Base-by-base conservation (phyloP, 2,888 invertebrate species). In the Fabriciana adippe region DNA sequence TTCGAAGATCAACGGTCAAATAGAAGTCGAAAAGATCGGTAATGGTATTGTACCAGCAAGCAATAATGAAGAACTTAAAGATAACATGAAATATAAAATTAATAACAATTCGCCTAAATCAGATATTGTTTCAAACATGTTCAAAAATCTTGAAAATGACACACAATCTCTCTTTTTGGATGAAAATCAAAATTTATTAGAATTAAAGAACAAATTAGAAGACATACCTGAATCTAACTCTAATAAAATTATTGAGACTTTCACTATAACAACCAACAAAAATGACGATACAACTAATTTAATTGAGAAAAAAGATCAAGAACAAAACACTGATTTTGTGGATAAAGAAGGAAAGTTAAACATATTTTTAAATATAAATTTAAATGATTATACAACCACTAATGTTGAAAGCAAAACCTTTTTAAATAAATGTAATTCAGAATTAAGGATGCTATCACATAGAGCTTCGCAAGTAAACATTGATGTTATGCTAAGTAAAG, bases 321-420 rank as follows among this genome's bases (percentile, higher is more conserved):
- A 60, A 68, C 21, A 70, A 75, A 68, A 45, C 63, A 55, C 78
- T 61, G 73, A 81, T 48, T 48, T 78, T 5, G 69, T 80, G 55
- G 81, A 79, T 59, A 82, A 79, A 72, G 82, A 80, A 8, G 81
- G 83, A 31, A 69, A 77, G 15, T 68, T 88, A 2, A 82, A 85
- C 71, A 78, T 90, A 14, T 85, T 81, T 71, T 70, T 89, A 6
- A 81, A 81, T 50, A 82, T 89, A 68, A 80, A 87, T 74, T 72
- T 88, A 16, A 77, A 76, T 68, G 79, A 79, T 60, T 72, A 67
- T 21, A 66, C 72, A n/a, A 72, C 67, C 21, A 6, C n/a, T 66
- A 4, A 53, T 71, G 15, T 66, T 54, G 70, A 68, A 64, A 71
- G 56, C n/a, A 66, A 21, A 11, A 68, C 54, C 31, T 41, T 55